These are phyloP conservation scores for Erannis defoliaria DNA, from an alignment of 2,888 invertebrate genomes.

Conservation along the genomic window DNA sequence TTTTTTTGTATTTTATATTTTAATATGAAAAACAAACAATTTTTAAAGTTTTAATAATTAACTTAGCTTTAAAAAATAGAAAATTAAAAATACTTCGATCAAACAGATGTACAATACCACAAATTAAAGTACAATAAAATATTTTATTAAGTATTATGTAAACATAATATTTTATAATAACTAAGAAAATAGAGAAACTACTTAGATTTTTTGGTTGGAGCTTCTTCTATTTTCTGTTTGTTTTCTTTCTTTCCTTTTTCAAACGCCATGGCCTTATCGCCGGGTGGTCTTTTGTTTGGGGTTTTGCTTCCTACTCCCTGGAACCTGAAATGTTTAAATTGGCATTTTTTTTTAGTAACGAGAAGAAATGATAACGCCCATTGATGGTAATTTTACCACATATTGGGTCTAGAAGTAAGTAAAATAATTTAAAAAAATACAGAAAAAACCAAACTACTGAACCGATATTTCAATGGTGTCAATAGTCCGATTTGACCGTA, in stretches of 20 bases:
- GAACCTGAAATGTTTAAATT: background rate
- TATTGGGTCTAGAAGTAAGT: too few relatives aligned
- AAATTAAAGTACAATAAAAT: background rate
- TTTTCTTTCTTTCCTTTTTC: background rate
- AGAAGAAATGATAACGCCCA: too few relatives aligned
- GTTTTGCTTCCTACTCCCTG: background rate
- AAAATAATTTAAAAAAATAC: too few relatives aligned
- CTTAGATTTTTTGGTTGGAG: background rate
- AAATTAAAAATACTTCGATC: background rate
- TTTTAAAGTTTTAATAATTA: background rate
- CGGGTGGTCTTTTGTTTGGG: background rate
- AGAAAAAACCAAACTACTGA: too few relatives aligned
- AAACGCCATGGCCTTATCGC: slow-evolving; percentile 2
- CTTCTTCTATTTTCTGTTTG: background rate
- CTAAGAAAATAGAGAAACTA: background rate
- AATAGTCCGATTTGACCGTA: too few relatives aligned
- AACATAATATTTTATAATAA: background rate
- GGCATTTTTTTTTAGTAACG: too few relatives aligned
- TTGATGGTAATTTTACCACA: too few relatives aligned
- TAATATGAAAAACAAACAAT: background rate
- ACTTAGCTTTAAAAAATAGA: background rate
- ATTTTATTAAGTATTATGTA: background rate
- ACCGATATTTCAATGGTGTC: too few relatives aligned
- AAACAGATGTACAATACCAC: background rate
- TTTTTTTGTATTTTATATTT: background rate